Evolutionary conservation across 2,113 vertebrate genomes (phyloP).

Genomic region (Bos taurus): ARS-UCD2.0 NC_037351.1:52721501-52722000

Average conservation of each 20-base stretch:
- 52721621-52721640: background rate
- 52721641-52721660: background rate
- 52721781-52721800: background rate
- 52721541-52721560: background rate
- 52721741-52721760: background rate
- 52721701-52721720: background rate
- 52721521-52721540: background rate
- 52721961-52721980: background rate
- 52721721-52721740: background rate
- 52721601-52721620: background rate
- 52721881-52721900: background rate
- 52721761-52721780: background rate
- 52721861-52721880: background rate
- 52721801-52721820: background rate
- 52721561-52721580: background rate
- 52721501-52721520: background rate
- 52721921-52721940: background rate
- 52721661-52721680: background rate
- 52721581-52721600: background rate
- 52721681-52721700: background rate
- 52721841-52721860: background rate
- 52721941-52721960: accelerated
- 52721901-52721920: background rate
- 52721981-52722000: background rate
- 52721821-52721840: background rate